These are phyloP conservation scores for Bombus vancouverensis DNA, from an alignment of 1,140 invertebrate genomes.

Conservation along the genomic window DNA sequence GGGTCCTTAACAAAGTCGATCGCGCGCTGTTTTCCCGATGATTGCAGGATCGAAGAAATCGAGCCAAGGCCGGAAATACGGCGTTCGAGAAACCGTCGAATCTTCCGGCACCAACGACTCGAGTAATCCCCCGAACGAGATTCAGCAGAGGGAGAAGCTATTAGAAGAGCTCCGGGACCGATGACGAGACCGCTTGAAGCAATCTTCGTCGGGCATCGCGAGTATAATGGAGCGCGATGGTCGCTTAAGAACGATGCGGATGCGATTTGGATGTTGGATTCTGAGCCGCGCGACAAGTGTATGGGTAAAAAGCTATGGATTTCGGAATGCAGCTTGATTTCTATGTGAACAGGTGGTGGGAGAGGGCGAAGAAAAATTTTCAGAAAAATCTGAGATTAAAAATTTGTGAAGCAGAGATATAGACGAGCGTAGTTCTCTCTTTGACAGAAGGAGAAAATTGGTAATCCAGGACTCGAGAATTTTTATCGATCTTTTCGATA, in stretches of 20 bases:
- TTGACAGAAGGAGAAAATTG: not conserved
- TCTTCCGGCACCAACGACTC: slow-evolving; percentile 25
- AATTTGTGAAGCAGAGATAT: not conserved
- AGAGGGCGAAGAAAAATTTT: not conserved
- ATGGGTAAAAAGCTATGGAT: not conserved
- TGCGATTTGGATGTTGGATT: not conserved
- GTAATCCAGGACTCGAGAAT: not conserved
- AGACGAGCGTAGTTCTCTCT: not conserved
- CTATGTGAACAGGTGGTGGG: too few relatives aligned
- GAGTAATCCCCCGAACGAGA: slow-evolving; percentile 29
- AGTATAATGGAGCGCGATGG: not conserved
- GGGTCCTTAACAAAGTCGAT: not conserved
- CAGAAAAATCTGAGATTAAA: not conserved
- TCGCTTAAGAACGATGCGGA: slow-evolving; percentile 1
- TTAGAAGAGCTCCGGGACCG: not conserved
- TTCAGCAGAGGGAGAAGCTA: not conserved
- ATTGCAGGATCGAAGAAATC: slow-evolving; percentile 30
- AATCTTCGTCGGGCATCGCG: slow-evolving; percentile 5
- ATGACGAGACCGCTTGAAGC: slow-evolving; percentile 25
- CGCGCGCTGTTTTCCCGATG: not conserved
- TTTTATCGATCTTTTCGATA: not conserved
- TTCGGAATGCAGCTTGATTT: not conserved
- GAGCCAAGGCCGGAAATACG: not conserved
- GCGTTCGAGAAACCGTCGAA: slow-evolving; percentile 11
- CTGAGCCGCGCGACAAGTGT: not conserved